phyloP scores from a whole-genome alignment of 2,888 invertebrate genomes.

The Aleiodes leptofemur region DNA sequence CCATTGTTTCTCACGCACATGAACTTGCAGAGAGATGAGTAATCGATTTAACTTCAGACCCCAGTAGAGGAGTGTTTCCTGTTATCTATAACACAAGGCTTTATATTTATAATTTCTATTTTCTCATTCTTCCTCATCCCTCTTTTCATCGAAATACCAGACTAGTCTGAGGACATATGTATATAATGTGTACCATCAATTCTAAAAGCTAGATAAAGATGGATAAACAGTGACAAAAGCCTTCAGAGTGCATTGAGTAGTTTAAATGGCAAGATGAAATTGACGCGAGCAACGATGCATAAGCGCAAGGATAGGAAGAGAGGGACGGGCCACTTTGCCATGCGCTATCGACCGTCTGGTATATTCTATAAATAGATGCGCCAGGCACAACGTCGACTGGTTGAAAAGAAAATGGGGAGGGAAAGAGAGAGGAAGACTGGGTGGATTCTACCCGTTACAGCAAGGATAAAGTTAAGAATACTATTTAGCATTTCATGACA shows the following conservation, averaged over 20 bases:
- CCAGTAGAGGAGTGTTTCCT: too few species aligned
- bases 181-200: neutral
- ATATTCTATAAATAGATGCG: slow-evolving; percentile 65
- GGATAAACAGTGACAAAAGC: slow-evolving; percentile 36
- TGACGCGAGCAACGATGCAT: slow-evolving; percentile 58
- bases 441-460: neutral
- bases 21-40: neutral
- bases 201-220: slow-evolving; percentile 12
- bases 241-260: slow-evolving; percentile 42
- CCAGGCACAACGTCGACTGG: slow-evolving; percentile 43
- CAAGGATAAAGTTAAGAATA: too few species aligned
- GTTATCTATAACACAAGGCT: too few species aligned
- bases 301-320: slow-evolving; percentile 40
- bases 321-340: slow-evolving; percentile 44
- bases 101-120: neutral
- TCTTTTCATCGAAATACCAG: neutral
- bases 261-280: slow-evolving; percentile 58
- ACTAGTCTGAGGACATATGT: neutral
- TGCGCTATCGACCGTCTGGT: slow-evolving; percentile 63
- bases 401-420: neutral
- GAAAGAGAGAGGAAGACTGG: slow-evolving; percentile 5
- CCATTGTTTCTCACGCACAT: slow-evolving; percentile 13
- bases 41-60: neutral
- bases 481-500: slow-evolving; percentile 66
- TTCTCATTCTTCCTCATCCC: neutral